Evolutionary conservation across 1,140 invertebrate species (phyloP).

Genomic region (Ceratitis capitata): DNA sequence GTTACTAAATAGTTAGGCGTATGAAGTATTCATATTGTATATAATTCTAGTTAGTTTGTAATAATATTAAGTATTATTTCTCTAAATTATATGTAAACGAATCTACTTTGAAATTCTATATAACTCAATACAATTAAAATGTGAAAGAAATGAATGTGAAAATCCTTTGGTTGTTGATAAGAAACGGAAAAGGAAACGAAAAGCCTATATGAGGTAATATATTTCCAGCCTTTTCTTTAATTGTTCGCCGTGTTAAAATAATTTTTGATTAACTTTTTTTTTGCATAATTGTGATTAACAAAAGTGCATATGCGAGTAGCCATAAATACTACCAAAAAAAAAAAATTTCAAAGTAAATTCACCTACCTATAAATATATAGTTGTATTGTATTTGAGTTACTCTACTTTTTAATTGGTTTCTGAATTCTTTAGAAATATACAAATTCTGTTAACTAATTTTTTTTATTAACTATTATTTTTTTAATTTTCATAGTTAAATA

Average conservation of each 20-base stretch:
- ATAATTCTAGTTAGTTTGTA: not conserved
- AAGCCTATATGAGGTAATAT: slow-evolving; percentile 42
- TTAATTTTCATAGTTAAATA: not conserved
- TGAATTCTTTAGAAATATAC: too few relatives aligned
- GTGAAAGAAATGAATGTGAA: slow-evolving; percentile 17
- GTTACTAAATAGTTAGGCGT: slow-evolving; percentile 47
- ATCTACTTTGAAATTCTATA: slow-evolving; percentile 42
- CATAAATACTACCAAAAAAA: not conserved
- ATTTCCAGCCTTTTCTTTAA: not conserved
- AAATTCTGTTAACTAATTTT: not conserved
- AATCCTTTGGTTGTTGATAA: slow-evolving; percentile 42
- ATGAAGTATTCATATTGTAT: not conserved
- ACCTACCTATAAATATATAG: not conserved
- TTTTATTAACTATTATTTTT: not conserved
- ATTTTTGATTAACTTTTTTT: not conserved
- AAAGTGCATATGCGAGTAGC: not conserved
- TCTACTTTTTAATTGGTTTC: not conserved
- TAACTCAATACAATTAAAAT: not conserved
- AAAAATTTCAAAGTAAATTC: slow-evolving; percentile 33
- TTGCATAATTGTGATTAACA: slow-evolving; percentile 18
- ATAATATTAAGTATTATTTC: not conserved
- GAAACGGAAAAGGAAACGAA: slow-evolving; percentile 44
- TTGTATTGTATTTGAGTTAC: not conserved
- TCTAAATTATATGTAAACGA: not conserved
- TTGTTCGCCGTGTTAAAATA: not conserved